A percentile compares a stretch with the other conserved stretches of the same genome.
These are phyloP conservation scores for Colletes collaris DNA, from an alignment of 2,888 invertebrate species.

Conservation along the genomic window DNA sequence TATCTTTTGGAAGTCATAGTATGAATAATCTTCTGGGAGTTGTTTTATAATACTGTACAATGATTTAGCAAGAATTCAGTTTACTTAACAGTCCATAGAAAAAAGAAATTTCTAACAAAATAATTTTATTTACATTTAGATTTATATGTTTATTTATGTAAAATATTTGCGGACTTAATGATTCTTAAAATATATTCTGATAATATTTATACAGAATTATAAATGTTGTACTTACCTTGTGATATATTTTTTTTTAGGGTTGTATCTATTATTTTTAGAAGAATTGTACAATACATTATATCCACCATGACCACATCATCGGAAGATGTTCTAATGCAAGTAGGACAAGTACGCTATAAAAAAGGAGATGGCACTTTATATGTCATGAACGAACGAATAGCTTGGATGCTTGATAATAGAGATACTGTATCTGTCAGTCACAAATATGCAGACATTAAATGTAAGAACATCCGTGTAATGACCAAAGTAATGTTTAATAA, in stretches of 20 bases:
- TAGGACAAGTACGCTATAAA: constrained; percentile 96
- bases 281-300: constrained; percentile 69
- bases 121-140: not conserved
- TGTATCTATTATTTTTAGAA: constrained; percentile 65
- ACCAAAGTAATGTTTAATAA: constrained; percentile 50
- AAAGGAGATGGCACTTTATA: constrained; percentile 98
- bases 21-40: not conserved
- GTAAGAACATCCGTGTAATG: constrained; percentile 84
- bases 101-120: not conserved
- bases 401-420: constrained; percentile 97
- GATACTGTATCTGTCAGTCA: constrained; percentile 97
- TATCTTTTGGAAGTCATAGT: not conserved
- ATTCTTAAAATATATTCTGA: not conserved
- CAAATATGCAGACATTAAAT: constrained; percentile 97
- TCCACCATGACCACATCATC: constrained; percentile 92
- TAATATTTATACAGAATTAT: not conserved
- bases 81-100: too few species aligned
- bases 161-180: not conserved
- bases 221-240: constrained; percentile 3
- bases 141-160: not conserved
- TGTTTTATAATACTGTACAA: not conserved
- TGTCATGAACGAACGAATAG: constrained; percentile 97
- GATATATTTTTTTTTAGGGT: constrained; percentile 45
- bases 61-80: too few species aligned
- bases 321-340: constrained; percentile 97